Base-by-base conservation (phyloP, 2,888 invertebrate species). In the Athalia circularis region DNA sequence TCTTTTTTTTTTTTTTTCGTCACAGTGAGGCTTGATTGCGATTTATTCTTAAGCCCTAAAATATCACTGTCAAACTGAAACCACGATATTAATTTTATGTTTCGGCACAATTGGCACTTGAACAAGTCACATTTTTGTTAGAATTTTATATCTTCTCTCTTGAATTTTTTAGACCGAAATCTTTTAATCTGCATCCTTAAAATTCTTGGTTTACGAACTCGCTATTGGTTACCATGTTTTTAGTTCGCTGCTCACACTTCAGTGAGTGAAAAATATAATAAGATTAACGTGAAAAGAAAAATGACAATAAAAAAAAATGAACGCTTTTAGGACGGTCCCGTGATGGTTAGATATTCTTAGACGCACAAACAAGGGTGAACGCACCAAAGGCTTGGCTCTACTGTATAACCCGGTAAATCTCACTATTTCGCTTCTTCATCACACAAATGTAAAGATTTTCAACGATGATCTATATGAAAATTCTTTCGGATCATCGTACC, bases 351-450 rank as follows among this genome's bases (percentile, higher is more conserved):
- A 86, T 88, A 88, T 88, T 87, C 85, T 87, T 87, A 85, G 86
- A 83, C 80, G 59, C 80, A 83, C 77, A 82, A 85, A 85, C 84
- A 85, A 87, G 87, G 88, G 88, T 88, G 88, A 88, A 88, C 83
- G 88, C 83, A 87, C 88, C 88, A 81, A 76, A 64, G 65, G 29
- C 9, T 43, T 13, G 9, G 29, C 57, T 13, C 13, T n/a, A 61
- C 57, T 70, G n/a, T 45, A 52, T 9, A 57, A 65, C 45, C 68
- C 80, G 81, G 77, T 64, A 85, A 84, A 84, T 86, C 72, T 13
- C 52, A 45, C 75, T 62, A 8, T 62, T 62, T 47, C 50, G 29
- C 45, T 62, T 48, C 75, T 62, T 15, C 29, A 75, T 59, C 47
- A 13, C 13, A 59, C 59, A 45, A 9, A 61, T 15, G 29, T 43